Conservation (phyloP, 2,113 vertebrate genomes). For the Mormyrus iriodes region DNA sequence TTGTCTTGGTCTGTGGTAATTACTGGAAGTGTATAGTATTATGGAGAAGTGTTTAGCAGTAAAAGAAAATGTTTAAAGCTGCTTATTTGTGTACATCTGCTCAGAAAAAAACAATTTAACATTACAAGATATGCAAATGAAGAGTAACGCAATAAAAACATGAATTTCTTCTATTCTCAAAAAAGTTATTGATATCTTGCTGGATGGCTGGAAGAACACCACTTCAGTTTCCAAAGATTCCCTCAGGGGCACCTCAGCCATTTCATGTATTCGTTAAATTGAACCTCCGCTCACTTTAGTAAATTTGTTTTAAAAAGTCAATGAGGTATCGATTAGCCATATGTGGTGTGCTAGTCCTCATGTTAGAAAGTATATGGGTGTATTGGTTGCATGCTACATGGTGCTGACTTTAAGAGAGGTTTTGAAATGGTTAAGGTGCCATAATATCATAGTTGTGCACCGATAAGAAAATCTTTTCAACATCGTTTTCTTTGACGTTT, state of each 20-base stretch:
- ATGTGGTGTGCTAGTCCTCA: background rate
- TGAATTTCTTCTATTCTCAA: background rate
- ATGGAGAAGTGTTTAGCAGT: background rate
- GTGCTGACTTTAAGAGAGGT: background rate
- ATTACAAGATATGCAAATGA: background rate
- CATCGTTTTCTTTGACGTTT: background rate
- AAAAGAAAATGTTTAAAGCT: background rate
- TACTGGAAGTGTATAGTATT: background rate
- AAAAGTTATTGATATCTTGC: background rate
- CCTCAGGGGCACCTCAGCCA: background rate
- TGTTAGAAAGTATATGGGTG: background rate
- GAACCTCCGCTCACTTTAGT: background rate
- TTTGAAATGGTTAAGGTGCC: background rate
- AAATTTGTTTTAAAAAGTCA: background rate
- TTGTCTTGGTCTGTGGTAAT: background rate
- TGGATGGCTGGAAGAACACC: background rate
- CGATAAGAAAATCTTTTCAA: background rate
- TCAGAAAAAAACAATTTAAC: background rate
- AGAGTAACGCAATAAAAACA: background rate
- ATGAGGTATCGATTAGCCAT: background rate
- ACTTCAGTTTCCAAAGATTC: too few relatives aligned
- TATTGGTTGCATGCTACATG: background rate
- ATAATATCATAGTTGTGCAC: background rate
- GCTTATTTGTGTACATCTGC: background rate
- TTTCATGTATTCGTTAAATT: background rate